Conservation (phyloP, 2,888 invertebrate species). For the Eucera pruinosa region DNA sequence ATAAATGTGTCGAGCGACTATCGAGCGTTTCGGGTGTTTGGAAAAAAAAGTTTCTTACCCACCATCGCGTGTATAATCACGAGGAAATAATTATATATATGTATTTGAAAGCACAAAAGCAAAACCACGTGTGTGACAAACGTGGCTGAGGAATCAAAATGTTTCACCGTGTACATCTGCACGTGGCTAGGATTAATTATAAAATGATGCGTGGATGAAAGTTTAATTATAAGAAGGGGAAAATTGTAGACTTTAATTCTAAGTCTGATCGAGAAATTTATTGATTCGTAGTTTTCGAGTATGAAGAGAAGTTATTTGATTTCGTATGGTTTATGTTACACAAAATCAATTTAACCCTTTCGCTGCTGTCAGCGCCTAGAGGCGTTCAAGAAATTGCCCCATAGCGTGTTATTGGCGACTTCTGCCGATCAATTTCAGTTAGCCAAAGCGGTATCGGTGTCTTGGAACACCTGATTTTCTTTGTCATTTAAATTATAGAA, state of each 20-base stretch:
- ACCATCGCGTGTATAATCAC: conserved; percentile 9
- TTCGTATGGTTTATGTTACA: no score
- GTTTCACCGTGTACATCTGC: conserved; percentile 1
- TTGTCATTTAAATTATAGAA: no score
- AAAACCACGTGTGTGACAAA: conserved; percentile 5
- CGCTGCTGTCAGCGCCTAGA: no score
- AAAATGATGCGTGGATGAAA: neutral
- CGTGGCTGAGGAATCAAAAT: conserved; percentile 6
- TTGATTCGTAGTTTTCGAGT: no score
- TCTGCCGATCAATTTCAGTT: no score
- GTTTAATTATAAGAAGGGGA: neutral
- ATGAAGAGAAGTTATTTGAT: no score
- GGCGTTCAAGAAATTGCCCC: no score
- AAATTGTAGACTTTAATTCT: neutral
- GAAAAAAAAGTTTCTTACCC: conserved; percentile 10
- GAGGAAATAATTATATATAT: neutral
- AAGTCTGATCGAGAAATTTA: neutral
- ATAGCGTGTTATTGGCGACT: no score
- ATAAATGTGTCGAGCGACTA: neutral
- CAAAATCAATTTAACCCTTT: no score
- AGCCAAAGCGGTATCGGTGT: no score
- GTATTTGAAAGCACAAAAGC: conserved; percentile 19
- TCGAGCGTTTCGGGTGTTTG: neutral
- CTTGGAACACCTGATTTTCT: no score
- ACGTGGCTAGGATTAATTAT: neutral